Conservation (phyloP, 2,888 invertebrate species). For the Selenia dentaria region DNA sequence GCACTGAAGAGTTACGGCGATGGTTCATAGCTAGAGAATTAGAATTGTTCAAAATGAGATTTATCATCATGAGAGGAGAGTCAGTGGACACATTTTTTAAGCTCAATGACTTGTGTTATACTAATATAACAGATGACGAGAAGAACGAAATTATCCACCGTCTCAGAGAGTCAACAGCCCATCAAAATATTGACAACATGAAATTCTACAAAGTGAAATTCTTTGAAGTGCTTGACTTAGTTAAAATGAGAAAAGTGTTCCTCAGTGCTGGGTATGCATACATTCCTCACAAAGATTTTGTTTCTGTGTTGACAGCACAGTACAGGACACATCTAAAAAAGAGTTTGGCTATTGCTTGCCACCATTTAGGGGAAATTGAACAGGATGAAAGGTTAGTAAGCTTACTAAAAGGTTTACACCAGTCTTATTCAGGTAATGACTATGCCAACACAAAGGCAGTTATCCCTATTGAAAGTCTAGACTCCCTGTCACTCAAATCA, state of each 20-base stretch:
- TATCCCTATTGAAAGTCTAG: constrained; percentile 90
- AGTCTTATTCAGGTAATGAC: constrained; percentile 93
- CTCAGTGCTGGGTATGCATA: constrained; percentile 93
- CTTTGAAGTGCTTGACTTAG: constrained; percentile 93
- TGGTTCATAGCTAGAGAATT: constrained; percentile 96
- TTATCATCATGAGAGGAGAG: constrained; percentile 86
- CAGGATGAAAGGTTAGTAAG: constrained; percentile 92
- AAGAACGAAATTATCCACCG: constrained; percentile 85
- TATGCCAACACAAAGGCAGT: constrained; percentile 83
- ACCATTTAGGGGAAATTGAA: constrained; percentile 89
- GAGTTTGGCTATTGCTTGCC: constrained; percentile 87
- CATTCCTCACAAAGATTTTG: constrained; percentile 93
- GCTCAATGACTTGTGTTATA: constrained; percentile 87
- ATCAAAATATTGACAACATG: constrained; percentile 83
- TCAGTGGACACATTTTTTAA: constrained; percentile 87
- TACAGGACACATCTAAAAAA: constrained; percentile 89
- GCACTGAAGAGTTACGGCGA: constrained; percentile 91
- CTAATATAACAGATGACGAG: constrained; percentile 87
- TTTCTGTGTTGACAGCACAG: constrained; percentile 91
- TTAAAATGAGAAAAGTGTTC: constrained; percentile 91
- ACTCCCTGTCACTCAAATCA: constrained; percentile 91
- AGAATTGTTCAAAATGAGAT: constrained; percentile 94
- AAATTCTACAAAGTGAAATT: constrained; percentile 95
- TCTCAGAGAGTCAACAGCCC: constrained; percentile 86
- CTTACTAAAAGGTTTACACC: constrained; percentile 91